Evolutionary conservation across 2,888 invertebrate genomes (phyloP).

Genomic region (Epinotia brunnichana): DNA sequence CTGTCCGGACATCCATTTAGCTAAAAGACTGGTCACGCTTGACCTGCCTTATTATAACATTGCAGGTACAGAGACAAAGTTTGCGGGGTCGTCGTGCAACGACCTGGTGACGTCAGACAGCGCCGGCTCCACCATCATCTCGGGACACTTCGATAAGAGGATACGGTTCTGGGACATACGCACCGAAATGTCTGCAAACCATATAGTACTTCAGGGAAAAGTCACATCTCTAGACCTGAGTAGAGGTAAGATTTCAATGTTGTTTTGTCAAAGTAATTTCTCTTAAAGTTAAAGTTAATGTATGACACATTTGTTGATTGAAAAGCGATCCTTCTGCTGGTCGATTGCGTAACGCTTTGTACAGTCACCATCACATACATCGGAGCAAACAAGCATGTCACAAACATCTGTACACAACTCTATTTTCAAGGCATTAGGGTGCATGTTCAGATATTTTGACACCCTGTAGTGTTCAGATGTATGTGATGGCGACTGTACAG

Average conservation of each 20-base stretch:
- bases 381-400: too few species aligned
- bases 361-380: too few species aligned
- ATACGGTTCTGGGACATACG: constrained; percentile 99
- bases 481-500: too few species aligned
- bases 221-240: constrained; percentile 97
- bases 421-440: too few species aligned
- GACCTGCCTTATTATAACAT: constrained; percentile 1
- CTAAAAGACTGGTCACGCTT: constrained; percentile 4
- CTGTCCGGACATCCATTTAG: not conserved
- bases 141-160: constrained; percentile 98
- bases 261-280: not conserved
- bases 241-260: constrained; percentile 86
- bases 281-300: not conserved
- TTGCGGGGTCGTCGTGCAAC: constrained; percentile 98
- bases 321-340: not conserved
- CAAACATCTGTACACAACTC: too few species aligned
- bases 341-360: too few species aligned
- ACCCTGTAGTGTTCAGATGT: too few species aligned
- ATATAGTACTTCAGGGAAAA: constrained; percentile 95
- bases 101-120: constrained; percentile 96
- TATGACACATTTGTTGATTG: not conserved
- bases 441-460: too few species aligned
- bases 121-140: constrained; percentile 94
- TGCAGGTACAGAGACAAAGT: constrained; percentile 94
- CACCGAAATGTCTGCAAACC: constrained; percentile 92